A percentile compares a stretch with the other conserved stretches of the same genome.
Conservation (phyloP, 1,140 invertebrate genomes). For the Bombus breviceps region DNA sequence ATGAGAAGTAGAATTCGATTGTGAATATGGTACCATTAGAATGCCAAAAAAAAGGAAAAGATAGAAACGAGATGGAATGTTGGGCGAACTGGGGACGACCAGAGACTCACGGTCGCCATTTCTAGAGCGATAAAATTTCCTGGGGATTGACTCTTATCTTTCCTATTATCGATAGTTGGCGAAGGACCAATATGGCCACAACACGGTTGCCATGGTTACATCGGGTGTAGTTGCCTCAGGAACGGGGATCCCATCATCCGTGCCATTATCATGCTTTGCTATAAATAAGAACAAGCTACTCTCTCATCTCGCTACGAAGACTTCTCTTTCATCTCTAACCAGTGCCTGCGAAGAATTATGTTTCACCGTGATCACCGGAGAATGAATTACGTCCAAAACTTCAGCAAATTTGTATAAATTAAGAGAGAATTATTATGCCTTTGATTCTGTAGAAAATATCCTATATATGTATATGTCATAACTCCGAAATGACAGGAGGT, state of each 20-base stretch:
- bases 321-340: background rate
- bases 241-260: slow-evolving; percentile 79
- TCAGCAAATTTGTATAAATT: background rate
- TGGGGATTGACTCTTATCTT: slow-evolving; percentile 78
- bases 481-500: background rate
- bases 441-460: background rate
- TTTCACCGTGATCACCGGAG: background rate
- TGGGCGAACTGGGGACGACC: background rate
- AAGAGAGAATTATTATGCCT: background rate
- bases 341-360: background rate
- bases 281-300: slow-evolving; percentile 77
- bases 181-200: slow-evolving; percentile 79
- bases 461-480: background rate
- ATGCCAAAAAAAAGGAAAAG: background rate
- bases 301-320: slow-evolving; percentile 56
- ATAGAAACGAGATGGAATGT: background rate
- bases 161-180: slow-evolving; percentile 83
- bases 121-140: slow-evolving; percentile 69
- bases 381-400: background rate
- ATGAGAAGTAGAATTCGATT: slow-evolving; percentile 12
- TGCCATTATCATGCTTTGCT: slow-evolving; percentile 79
- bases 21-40: background rate
- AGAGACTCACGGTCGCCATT: slow-evolving; percentile 70
- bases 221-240: slow-evolving; percentile 57
- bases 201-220: slow-evolving; percentile 74